These are phyloP conservation scores for Paragorgia papillata DNA, from an alignment of 92 coral and sea anemone species.

Conservation along the genomic window DNA sequence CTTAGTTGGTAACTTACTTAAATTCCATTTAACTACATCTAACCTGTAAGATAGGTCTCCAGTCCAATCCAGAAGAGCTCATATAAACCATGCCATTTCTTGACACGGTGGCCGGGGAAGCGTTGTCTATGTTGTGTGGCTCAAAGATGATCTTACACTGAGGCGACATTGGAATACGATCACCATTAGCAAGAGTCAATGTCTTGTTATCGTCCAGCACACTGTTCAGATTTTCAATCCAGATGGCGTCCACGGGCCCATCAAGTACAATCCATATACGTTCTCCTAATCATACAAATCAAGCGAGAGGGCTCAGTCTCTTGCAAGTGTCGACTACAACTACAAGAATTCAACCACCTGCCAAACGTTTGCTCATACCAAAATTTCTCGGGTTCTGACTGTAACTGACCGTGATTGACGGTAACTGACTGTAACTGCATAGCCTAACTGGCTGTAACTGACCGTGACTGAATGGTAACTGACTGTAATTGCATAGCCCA, in stretches of 20 bases:
- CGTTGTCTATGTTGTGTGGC: constrained; percentile 86
- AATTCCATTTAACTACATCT: no score
- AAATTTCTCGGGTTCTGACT: no score
- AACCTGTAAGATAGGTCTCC: constrained; percentile 84
- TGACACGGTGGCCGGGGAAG: constrained; percentile 88
- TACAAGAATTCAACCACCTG: no score
- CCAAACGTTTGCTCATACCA: no score
- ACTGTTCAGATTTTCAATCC: constrained; percentile 86
- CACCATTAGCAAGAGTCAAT: constrained; percentile 82
- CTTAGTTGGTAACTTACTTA: no score
- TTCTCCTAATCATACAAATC: constrained; percentile 56
- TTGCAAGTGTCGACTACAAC: not conserved
- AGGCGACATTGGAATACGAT: constrained; percentile 86
- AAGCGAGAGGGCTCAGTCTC: not conserved
- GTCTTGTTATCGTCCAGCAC: constrained; percentile 88
- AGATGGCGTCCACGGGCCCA: constrained; percentile 87
- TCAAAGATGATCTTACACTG: constrained; percentile 88
- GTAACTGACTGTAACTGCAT: no score
- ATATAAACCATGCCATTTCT: constrained; percentile 93
- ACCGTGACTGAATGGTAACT: no score
- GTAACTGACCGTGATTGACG: no score
- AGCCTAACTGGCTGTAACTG: no score
- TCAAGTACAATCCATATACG: constrained; percentile 81
- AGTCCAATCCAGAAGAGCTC: constrained; percentile 88
- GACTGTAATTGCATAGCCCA: no score